Base-by-base conservation (phyloP, 2,113 vertebrate species). In the Apaloderma vittatum region DNA sequence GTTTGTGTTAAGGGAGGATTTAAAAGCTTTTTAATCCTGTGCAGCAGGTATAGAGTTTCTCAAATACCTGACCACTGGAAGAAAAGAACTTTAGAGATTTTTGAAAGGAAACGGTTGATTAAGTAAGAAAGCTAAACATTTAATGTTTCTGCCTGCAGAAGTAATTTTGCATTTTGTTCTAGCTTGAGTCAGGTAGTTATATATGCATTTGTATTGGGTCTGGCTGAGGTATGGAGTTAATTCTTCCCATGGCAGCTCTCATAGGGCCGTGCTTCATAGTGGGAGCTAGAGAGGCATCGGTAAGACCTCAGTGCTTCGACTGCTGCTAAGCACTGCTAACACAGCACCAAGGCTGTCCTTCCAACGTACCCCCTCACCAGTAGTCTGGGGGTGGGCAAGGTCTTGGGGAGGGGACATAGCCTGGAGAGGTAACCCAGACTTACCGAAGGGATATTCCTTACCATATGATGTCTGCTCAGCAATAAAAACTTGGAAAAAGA, bases 331-430 rank as follows among this genome's bases (percentile, higher is more conserved):
- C 55, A 51, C 27, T 30, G 11, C 27, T 78, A 11, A 23, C 37
- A 30, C 3, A 1, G 26, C 61, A 26, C 58, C 55, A 65, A 32
- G 19, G 6, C 40, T 70, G 37, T 10, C 24, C 48, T 12, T 67
- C 43, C 49, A 52, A 0, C 11, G 7, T 78, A 51, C 9, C 15
- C 10, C 13, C 22, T n/a, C 19, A 36, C 30, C 30, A 14, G 0
- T 0, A 37, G 59, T 8, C 27, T 51, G 22, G 8, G 7, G 3
- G 15, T 14, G 18, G 3, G 8, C 24, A 54, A 65, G 37, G 24
- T 32, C n/a, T 43, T 48, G n/a, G 45, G 37, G 34, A 81, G 46
- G 59, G 32, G 13, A 17, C 27, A 15, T 14, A 57, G 40, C 23
- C 52, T 49, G 52, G 46, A 36, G 3, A 29, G 70, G 29, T 72